Base-by-base conservation (phyloP, 92 coral and sea anemone species). In the Anthopleura xanthogrammica region DNA sequence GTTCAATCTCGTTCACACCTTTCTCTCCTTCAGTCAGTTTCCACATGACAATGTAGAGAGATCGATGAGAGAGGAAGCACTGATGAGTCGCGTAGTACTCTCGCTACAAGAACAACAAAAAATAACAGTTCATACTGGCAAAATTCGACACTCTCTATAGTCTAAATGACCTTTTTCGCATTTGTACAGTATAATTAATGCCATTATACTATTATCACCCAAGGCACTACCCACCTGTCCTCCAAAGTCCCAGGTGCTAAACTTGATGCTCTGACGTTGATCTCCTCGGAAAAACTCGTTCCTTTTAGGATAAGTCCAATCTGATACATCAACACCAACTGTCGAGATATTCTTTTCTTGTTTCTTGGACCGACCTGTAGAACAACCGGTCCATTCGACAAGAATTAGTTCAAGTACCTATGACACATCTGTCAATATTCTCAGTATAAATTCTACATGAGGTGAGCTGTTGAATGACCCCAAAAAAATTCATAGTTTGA, bases 201-300 rank as follows among this genome's bases (percentile, higher is more conserved):
- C 36, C 36, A 29, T 29, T 29, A 29, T 29, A 29, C 36, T 29
- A 42, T 41, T 42, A 55, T 13, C 5, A 22, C 40, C 62, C 16
- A 57, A 58, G n/a, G 13, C 64, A 16, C 12, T 36, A 16, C 82
- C 39, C 79, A 94, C 99, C 98, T 97, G 99, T 1, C 99, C 99
- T 65, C 99, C 99, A 90, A 97, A 97, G 89, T 97, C 99, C 99
- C 99, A 97, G 7, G 99, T 97, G 85, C 99, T 97, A 75, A 97
- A 97, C 83, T 89, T 94, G 79, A 97, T 89, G 41, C 98, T 93
- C 62, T 93, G 91, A 20, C 85, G 79, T 62, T 86, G 81, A 57
- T 88, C 94, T 17, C 92, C 98, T n/a, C 84, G 79, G 46, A 97
- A 97, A 77, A 89, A 94, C 52, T 95, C 98, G 68, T 88, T 92